A percentile compares a stretch with the other conserved stretches of the same genome.
These are phyloP conservation scores for Rhizoglyphus robini DNA, from an alignment of 1,140 invertebrate species.

Conservation along the genomic window DNA sequence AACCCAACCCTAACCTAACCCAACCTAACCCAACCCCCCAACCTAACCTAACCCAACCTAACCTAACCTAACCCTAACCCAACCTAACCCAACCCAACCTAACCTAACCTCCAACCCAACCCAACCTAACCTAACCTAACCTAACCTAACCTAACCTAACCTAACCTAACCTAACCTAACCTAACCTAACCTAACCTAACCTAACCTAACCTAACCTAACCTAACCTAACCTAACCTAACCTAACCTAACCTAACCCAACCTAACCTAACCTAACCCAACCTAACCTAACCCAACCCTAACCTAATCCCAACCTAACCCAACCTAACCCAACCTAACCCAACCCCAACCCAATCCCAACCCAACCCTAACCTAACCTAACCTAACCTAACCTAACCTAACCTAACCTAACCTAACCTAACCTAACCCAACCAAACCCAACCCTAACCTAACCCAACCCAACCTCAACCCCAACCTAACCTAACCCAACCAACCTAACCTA, in stretches of 20 bases:
- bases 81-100: conserved; percentile 29
- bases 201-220: conserved; percentile 27
- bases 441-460: no score
- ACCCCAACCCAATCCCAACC: no score
- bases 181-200: conserved; percentile 28
- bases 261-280: conserved; percentile 31
- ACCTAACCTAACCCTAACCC: conserved; percentile 23
- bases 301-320: no score
- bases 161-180: conserved; percentile 30
- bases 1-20: no score
- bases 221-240: conserved; percentile 28
- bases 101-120: conserved; percentile 32
- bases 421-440: no score
- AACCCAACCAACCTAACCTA: no score
- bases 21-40: no score
- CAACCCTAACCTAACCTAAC: no score
- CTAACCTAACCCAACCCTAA: no score
- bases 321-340: no score
- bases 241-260: conserved; percentile 30
- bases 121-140: conserved; percentile 29
- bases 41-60: conserved; percentile 25
- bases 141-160: conserved; percentile 31
- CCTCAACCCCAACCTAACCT: no score
- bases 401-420: no score
- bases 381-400: conserved; percentile 31